phyloP scores from a whole-genome alignment of 2,888 invertebrate species.

The Folsomia manolachei region DNA sequence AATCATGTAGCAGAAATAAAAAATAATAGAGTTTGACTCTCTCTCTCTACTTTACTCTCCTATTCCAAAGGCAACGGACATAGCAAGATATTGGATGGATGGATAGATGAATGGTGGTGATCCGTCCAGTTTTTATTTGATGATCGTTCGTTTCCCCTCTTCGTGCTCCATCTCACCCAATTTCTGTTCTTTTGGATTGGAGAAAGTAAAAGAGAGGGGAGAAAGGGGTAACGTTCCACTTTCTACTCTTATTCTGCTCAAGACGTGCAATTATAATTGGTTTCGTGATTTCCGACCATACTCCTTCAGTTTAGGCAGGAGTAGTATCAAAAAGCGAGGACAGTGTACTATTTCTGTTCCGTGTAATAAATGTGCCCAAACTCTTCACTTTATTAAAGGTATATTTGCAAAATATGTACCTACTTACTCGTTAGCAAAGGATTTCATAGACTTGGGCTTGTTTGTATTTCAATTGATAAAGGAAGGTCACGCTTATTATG shows the following conservation, averaged over 20 bases:
- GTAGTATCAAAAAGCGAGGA: too few relatives aligned
- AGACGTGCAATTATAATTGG: slow-evolving; percentile 5
- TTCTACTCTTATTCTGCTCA: neutral
- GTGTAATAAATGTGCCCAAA: too few relatives aligned
- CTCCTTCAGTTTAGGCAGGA: too few relatives aligned
- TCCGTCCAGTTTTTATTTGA: neutral
- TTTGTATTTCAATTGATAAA: too few relatives aligned
- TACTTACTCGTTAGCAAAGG: too few relatives aligned
- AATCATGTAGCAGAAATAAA: neutral
- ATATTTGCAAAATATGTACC: too few relatives aligned
- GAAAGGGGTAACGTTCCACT: neutral
- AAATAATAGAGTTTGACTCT: neutral
- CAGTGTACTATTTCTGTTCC: too few relatives aligned
- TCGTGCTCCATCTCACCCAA: neutral
- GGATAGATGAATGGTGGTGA: too few relatives aligned
- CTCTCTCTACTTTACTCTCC: neutral
- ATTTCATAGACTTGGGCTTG: too few relatives aligned
- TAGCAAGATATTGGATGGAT: too few relatives aligned
- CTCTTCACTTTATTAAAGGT: too few relatives aligned
- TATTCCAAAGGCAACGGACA: neutral
- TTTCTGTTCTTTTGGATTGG: neutral
- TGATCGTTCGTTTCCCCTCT: neutral
- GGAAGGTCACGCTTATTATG: too few relatives aligned
- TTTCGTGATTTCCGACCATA: neutral
- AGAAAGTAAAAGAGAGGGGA: neutral